Percentiles rank a stretch among this genome's conserved stretches.
Evolutionary conservation across 2,113 vertebrate genomes (phyloP).

Genomic region (Gorsachius goisagi): DNA sequence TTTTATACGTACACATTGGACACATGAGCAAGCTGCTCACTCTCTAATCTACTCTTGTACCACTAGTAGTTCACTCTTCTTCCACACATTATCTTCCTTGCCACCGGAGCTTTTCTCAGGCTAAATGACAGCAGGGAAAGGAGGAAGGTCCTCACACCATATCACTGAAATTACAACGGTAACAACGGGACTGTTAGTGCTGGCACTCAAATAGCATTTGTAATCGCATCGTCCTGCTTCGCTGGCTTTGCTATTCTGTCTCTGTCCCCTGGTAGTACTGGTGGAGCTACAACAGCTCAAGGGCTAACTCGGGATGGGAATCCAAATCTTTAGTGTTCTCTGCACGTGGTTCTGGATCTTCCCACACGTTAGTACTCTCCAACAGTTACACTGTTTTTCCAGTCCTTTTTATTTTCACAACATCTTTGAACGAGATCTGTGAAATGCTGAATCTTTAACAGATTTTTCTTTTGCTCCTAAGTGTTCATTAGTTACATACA

Average conservation of each 20-base stretch:
- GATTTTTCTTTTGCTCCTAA: slow-evolving; percentile 12
- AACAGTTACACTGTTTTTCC: slow-evolving; percentile 25
- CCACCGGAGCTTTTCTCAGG: not conserved
- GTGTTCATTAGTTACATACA: slow-evolving; percentile 32
- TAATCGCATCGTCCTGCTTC: not conserved
- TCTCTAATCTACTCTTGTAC: not conserved
- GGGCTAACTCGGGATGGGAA: not conserved
- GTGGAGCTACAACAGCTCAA: not conserved
- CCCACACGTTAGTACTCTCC: not conserved
- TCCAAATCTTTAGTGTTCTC: not conserved
- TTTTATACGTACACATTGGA: not conserved
- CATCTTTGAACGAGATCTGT: slow-evolving; percentile 19
- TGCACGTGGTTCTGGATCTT: not conserved
- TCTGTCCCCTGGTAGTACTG: not conserved
- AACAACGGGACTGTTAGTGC: not conserved
- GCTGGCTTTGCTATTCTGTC: not conserved
- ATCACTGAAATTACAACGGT: not conserved
- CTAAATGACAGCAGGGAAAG: not conserved
- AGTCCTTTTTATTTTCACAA: slow-evolving; percentile 29
- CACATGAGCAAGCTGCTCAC: not conserved
- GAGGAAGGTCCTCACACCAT: not conserved
- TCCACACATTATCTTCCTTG: not conserved
- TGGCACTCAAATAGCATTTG: not conserved
- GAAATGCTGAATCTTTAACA: slow-evolving; percentile 44
- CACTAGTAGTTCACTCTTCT: not conserved